Evolutionary conservation across 2,113 vertebrate genomes (phyloP), one percentile per base, ranked within the genome.

Genomic region (Hippoglossus stenolepis): DNA sequence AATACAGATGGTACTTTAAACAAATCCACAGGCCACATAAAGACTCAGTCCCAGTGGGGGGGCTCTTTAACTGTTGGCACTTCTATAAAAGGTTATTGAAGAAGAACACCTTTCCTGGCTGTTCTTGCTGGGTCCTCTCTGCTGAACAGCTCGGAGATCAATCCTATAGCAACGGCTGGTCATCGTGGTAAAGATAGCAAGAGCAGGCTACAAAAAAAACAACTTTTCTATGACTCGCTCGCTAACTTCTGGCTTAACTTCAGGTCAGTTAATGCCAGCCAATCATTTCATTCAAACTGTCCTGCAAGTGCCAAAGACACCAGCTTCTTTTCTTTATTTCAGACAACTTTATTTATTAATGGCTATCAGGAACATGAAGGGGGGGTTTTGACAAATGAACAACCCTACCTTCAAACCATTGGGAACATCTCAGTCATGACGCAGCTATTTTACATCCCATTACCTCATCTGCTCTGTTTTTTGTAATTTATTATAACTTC

Each of bases 1-100:
- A 82, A 89, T 92, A 86, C 60, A 49, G 40, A 70, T 43, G 38
- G 28, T 49, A 64, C 62, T 85, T 75, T 77, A 58, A 84, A 72
- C 35, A 73, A 76, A 80, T 80, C 57, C 75, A 79, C 53, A 59
- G 70, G 70, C 69, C 73, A 73, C 68, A 77, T 67, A 68, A 72
- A 80, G 31, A 31, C 31, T 31, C 31, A 31, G 31, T 31, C 31
- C 31, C 31, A 31, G 31, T 1, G 31, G 31, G 31, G 31, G 31
- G 56, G 69, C 40, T 73, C 28, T 67, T 77, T 43, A 83, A 70
- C 35, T 51, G 64, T 28, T 21, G 40, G 56, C 65, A 49, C 2
- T 79, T 89, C 73, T 71, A 65, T 12, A 65, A 65, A 67, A 71
- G 77, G 70, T 66, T 70, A 63, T 14, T 72, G 40, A n/a, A 56